phyloP scores from a whole-genome alignment of 2,113 vertebrate species.

The Toxotes jaculatrix region DNA sequence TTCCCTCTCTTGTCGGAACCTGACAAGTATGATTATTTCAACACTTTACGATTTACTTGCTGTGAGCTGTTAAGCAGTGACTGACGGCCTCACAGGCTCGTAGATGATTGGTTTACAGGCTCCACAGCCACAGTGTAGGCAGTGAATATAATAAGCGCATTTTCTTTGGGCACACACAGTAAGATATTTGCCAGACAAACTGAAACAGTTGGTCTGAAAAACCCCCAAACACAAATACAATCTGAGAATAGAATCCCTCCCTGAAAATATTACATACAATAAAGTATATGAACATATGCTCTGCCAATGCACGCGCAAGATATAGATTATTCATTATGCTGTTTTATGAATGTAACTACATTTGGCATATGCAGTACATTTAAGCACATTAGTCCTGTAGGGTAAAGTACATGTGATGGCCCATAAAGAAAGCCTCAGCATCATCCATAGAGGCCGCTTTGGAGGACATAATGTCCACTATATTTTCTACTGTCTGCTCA shows the following conservation, averaged over 20 bases:
- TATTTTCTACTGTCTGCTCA: constrained; percentile 3
- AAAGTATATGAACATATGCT: constrained; percentile 30
- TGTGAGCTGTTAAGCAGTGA: neutral
- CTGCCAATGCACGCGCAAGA: constrained; percentile 15
- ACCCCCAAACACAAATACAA: neutral
- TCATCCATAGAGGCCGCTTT: neutral
- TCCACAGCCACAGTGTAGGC: neutral
- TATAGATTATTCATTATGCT: constrained; percentile 64
- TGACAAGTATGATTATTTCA: neutral
- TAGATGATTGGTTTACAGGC: neutral
- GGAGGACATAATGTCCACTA: constrained; percentile 1
- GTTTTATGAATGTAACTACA: constrained; percentile 17
- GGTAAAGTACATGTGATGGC: neutral
- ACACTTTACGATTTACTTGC: neutral
- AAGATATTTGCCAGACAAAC: neutral
- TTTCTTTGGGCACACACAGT: neutral
- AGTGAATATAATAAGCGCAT: neutral
- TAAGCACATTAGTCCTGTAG: constrained; percentile 36
- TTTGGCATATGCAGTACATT: constrained; percentile 30
- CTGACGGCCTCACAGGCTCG: neutral
- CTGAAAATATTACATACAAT: neutral
- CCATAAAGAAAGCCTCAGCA: neutral
- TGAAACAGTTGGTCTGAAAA: neutral
- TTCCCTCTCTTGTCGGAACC: neutral
- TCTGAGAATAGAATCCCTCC: neutral